Evolutionary conservation across 2,113 vertebrate species (phyloP).

Genomic region (Hyperopisus bebe): DNA sequence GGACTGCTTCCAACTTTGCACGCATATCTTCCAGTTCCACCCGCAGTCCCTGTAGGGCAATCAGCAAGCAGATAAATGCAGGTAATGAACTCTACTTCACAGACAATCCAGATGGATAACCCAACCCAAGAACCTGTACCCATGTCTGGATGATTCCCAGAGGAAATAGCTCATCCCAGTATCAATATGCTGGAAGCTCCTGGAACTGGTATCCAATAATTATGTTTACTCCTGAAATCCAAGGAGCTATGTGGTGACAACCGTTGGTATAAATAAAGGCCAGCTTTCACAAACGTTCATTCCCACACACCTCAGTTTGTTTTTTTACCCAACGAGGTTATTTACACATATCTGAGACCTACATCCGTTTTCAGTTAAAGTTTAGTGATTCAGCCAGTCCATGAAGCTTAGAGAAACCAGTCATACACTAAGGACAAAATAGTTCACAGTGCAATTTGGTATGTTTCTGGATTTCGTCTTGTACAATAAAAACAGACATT

Average conservation of each 20-base stretch:
- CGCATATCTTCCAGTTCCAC: slow-evolving; percentile 81
- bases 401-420: neutral
- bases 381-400: neutral
- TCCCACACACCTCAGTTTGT: neutral
- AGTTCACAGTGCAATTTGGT: neutral
- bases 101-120: neutral
- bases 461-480: neutral
- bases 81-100: neutral
- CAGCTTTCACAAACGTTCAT: neutral
- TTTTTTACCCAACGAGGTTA: neutral
- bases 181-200: neutral
- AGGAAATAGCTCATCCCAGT: neutral
- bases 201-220: neutral
- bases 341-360: neutral
- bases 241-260: neutral
- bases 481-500: neutral
- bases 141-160: neutral
- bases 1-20: slow-evolving; percentile 77
- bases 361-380: neutral
- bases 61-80: neutral
- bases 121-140: neutral
- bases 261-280: neutral
- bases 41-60: slow-evolving; percentile 72
- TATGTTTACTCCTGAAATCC: neutral
- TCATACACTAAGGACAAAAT: neutral